A percentile compares a stretch with the other conserved stretches of the same genome.
phyloP scores from a whole-genome alignment of 2,888 invertebrate genomes.

The Ariolimax columbianus region DNA sequence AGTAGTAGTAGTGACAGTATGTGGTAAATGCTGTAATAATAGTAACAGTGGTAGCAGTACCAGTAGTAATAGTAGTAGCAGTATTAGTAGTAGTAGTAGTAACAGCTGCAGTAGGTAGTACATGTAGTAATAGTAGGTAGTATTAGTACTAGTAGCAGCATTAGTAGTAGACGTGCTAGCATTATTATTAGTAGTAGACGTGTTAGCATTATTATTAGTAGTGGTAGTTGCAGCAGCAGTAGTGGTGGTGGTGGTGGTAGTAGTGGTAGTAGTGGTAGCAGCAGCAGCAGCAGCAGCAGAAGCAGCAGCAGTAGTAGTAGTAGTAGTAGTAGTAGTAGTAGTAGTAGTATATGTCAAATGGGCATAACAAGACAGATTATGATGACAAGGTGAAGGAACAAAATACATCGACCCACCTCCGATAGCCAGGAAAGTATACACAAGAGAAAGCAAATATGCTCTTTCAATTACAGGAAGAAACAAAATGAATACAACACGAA shows the following conservation, averaged over 20 bases:
- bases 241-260: background rate
- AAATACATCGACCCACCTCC: too few species aligned
- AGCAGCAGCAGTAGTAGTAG: background rate
- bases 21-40: background rate
- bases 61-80: constrained; percentile 16
- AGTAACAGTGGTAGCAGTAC: constrained; percentile 3
- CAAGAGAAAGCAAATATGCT: too few species aligned
- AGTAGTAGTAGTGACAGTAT: background rate
- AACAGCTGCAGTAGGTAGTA: background rate
- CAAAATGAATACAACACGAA: too few species aligned
- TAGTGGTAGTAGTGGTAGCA: constrained; percentile 9
- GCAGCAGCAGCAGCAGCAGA: too few species aligned
- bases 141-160: constrained; percentile 7
- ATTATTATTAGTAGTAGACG: constrained; percentile 17
- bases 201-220: constrained; percentile 11
- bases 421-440: too few species aligned
- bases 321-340: background rate
- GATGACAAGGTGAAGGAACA: background rate
- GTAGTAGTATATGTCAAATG: too few species aligned
- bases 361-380: background rate
- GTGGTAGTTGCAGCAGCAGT: background rate
- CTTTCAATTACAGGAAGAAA: too few species aligned
- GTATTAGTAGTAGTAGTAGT: background rate
- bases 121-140: background rate
- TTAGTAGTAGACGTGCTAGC: constrained; percentile 8